Percentiles rank a stretch among this genome's conserved stretches.
Evolutionary conservation across 2,113 vertebrate genomes (phyloP).

Genomic region (Herpetotheres cachinnans): DNA sequence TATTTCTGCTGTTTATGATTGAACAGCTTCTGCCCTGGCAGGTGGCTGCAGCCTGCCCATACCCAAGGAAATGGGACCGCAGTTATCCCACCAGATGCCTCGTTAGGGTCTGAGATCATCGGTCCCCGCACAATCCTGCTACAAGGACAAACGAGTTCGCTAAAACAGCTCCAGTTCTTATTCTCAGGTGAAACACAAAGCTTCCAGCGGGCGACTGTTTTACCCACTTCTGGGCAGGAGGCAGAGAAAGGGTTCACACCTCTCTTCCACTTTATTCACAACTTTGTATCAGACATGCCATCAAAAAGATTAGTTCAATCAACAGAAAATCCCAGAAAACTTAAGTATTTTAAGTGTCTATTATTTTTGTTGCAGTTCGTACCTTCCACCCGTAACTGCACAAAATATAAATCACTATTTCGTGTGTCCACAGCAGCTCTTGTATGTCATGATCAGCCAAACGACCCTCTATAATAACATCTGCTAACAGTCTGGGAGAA

Average conservation of each 20-base stretch:
- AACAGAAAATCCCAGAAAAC: neutral
- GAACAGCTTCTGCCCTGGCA: neutral
- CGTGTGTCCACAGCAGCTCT: slow-evolving; percentile 10
- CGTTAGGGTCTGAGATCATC: accelerated
- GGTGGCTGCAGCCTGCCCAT: neutral
- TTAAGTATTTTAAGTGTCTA: neutral
- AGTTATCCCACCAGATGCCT: neutral
- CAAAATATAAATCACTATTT: slow-evolving; percentile 14
- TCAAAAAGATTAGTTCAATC: neutral
- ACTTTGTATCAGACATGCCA: neutral
- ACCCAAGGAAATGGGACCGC: neutral
- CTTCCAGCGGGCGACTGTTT: neutral
- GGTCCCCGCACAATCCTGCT: neutral
- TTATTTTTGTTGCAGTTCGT: neutral
- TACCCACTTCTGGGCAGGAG: neutral
- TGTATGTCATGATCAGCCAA: neutral
- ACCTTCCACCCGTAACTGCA: neutral
- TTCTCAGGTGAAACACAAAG: neutral
- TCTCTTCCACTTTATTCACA: neutral
- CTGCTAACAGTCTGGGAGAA: neutral
- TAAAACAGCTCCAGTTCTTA: neutral
- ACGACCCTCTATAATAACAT: neutral
- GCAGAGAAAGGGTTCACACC: neutral
- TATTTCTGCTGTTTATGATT: neutral
- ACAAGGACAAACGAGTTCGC: neutral